A percentile compares a stretch with the other conserved stretches of the same genome.
Conservation (phyloP, 2,797 vertebrate genomes). For the Spheniscus humboldti region DNA sequence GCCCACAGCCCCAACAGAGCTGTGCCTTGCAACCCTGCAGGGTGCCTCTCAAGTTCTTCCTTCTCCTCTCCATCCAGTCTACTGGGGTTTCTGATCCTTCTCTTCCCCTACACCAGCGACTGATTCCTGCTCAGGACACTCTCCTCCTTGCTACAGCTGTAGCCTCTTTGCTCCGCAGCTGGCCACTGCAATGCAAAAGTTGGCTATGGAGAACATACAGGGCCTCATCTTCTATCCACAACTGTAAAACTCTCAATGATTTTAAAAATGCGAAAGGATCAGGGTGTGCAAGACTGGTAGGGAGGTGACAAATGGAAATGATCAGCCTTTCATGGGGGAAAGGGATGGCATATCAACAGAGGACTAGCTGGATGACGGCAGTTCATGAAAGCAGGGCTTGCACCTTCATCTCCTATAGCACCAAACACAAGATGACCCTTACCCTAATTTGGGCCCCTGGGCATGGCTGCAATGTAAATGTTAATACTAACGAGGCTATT, state of each 20-base stretch:
- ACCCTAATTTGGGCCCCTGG: not conserved
- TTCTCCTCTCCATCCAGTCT: not conserved
- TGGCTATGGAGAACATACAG: not conserved
- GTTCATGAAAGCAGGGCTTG: not conserved
- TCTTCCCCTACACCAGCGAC: not conserved
- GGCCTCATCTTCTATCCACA: not conserved
- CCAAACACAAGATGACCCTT: not conserved
- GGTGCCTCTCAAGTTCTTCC: not conserved
- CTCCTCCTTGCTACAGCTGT: not conserved
- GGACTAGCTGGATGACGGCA: not conserved
- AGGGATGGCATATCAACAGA: not conserved
- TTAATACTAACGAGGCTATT: not conserved
- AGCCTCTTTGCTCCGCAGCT: not conserved
- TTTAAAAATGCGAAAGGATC: not conserved
- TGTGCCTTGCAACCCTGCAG: not conserved
- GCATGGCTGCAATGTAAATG: not conserved
- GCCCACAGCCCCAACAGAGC: not conserved
- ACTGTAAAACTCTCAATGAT: not conserved
- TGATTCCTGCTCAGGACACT: not conserved
- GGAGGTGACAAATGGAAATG: not conserved
- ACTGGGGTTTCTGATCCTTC: not conserved
- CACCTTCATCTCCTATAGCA: not conserved
- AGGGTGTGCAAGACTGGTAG: too few species aligned
- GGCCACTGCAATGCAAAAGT: not conserved
- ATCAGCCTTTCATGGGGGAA: not conserved